Evolutionary conservation across 2,888 invertebrate genomes (phyloP).

Genomic region (Caenorhabditis doughertyi): DNA sequence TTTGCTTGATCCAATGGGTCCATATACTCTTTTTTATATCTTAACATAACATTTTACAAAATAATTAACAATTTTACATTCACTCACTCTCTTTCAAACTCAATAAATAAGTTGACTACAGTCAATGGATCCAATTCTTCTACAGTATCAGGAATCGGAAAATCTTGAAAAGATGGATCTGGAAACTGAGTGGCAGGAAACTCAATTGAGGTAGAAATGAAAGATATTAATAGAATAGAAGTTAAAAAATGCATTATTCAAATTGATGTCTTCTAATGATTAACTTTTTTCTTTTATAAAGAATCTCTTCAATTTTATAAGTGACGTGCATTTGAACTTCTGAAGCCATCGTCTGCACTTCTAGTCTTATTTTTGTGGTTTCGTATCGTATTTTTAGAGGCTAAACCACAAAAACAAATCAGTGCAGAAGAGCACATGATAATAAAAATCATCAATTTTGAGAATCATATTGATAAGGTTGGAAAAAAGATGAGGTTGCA

Average conservation of each 20-base stretch:
- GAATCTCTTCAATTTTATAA: background rate
- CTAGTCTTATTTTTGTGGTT: background rate
- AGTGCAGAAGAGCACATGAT: conserved; percentile 25
- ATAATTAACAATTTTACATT: too few relatives aligned
- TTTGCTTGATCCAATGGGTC: conserved; percentile 37
- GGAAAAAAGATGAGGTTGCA: background rate
- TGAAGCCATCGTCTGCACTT: conserved; percentile 1
- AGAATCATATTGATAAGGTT: conserved; percentile 9
- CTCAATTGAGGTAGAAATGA: background rate
- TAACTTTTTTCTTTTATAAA: background rate
- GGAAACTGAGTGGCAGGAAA: conserved; percentile 35
- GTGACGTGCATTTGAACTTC: conserved; percentile 5
- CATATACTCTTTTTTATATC: conserved; percentile 33
- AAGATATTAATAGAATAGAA: background rate
- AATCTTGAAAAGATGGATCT: conserved; percentile 16
- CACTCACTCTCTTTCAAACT: conserved; percentile 40
- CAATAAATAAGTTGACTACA: conserved; percentile 27
- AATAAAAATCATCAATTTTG: background rate
- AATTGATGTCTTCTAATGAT: background rate
- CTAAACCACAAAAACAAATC: background rate
- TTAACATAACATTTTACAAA: conserved; percentile 3
- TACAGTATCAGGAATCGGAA: conserved; percentile 35
- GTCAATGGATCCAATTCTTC: conserved; percentile 24
- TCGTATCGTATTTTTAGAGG: conserved; percentile 10
- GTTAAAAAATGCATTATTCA: background rate